Evolutionary conservation across 30 jellyfish, hydroid and myxozoan species (phyloP).

Genomic region (Aurelia aurita): DNA sequence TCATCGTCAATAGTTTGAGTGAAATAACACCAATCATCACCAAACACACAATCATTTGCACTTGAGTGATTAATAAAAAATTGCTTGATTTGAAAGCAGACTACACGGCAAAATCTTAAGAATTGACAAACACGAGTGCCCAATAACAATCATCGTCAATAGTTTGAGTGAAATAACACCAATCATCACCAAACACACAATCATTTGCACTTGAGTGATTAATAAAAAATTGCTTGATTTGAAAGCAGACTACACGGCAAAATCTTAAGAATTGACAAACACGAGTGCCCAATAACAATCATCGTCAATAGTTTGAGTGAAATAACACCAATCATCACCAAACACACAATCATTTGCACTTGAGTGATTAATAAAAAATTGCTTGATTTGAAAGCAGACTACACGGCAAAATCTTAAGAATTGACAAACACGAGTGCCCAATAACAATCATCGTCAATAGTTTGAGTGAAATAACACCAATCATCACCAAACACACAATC

Average conservation of each 20-base stretch:
- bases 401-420: no score
- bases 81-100: background rate
- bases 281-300: slow-evolving; percentile 53
- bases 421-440: no score
- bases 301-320: slow-evolving; percentile 47
- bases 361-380: background rate
- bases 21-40: slow-evolving; percentile 43
- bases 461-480: slow-evolving; percentile 55
- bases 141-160: slow-evolving; percentile 52
- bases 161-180: slow-evolving; percentile 60
- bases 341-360: slow-evolving; percentile 54
- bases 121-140: no score
- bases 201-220: slow-evolving; percentile 37
- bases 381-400: no score
- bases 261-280: no score
- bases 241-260: no score
- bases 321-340: slow-evolving; percentile 43
- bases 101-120: no score
- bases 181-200: slow-evolving; percentile 37
- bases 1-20: slow-evolving; percentile 44
- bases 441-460: slow-evolving; percentile 45
- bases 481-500: slow-evolving; percentile 45
- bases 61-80: background rate
- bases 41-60: slow-evolving; percentile 45
- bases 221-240: background rate